phyloP scores from a whole-genome alignment of 1,140 invertebrate genomes.

The Megathymus violae region DNA sequence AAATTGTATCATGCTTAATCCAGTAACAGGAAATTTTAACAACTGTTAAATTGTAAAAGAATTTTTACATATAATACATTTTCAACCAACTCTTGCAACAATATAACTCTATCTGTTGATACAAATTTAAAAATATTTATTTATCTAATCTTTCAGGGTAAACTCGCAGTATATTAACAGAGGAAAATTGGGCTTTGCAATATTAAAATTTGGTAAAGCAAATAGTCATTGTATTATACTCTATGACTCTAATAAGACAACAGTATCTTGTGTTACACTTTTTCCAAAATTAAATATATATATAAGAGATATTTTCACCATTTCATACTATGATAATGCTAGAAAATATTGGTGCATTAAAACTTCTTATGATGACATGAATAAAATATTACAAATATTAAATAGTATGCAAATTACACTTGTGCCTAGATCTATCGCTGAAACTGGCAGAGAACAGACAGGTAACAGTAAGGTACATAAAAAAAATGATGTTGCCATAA shows the following conservation, averaged over 20 bases:
- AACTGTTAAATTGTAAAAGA: too few relatives aligned
- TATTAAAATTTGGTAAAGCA: conserved; percentile 61
- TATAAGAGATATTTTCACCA: conserved; percentile 56
- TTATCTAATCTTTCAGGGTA: conserved; percentile 50
- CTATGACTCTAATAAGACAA: conserved; percentile 70
- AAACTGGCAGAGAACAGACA: conserved; percentile 25
- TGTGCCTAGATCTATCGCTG: conserved; percentile 38
- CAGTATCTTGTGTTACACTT: conserved; percentile 61
- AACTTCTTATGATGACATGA: conserved; percentile 56
- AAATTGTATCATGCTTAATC: too few relatives aligned
- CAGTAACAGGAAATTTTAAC: too few relatives aligned
- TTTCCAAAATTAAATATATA: conserved; percentile 51
- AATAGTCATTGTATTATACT: conserved; percentile 59
- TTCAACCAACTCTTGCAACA: too few relatives aligned
- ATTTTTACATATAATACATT: too few relatives aligned
- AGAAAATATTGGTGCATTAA: conserved; percentile 69
- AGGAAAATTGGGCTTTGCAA: conserved; percentile 69
- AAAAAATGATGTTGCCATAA: conserved; percentile 1
- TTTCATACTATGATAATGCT: conserved; percentile 68
- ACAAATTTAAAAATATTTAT: too few relatives aligned
- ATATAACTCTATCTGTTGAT: too few relatives aligned
- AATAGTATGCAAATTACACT: conserved; percentile 50
- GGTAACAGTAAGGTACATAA: conserved; percentile 36
- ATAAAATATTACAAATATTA: conserved; percentile 54
- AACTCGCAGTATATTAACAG: conserved; percentile 57